Conservation (phyloP, 2,113 vertebrate species). For the Cololabis saira region DNA sequence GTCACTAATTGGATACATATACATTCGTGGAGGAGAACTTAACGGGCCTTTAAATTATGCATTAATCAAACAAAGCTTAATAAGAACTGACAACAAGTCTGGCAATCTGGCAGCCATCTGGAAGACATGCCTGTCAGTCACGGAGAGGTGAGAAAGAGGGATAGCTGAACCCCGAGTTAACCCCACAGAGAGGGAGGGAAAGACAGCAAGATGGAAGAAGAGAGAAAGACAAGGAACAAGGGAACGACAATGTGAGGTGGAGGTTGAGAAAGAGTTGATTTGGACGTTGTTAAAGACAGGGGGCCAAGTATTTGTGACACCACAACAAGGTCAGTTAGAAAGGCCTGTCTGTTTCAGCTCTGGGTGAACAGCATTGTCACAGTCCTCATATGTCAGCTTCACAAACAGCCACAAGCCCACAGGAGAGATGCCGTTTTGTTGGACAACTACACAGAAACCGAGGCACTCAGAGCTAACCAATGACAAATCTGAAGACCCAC, state of each 20-base stretch:
- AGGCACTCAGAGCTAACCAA: neutral
- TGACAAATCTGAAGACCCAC: slow-evolving; percentile 17
- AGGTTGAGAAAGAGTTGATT: slow-evolving; percentile 28
- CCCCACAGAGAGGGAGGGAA: slow-evolving; percentile 35
- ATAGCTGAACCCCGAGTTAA: slow-evolving; percentile 65
- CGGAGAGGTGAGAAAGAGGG: slow-evolving; percentile 68
- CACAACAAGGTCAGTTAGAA: slow-evolving; percentile 40
- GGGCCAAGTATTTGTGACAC: slow-evolving; percentile 39
- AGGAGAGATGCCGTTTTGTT: neutral
- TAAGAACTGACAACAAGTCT: slow-evolving; percentile 71
- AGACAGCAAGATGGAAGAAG: slow-evolving; percentile 9
- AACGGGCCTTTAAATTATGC: slow-evolving; percentile 71
- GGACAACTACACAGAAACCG: slow-evolving; percentile 10
- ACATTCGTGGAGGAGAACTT: slow-evolving; percentile 67
- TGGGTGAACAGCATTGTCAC: slow-evolving; percentile 39
- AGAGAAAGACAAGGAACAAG: slow-evolving; percentile 10
- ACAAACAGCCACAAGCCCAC: slow-evolving; percentile 40
- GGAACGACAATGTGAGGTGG: slow-evolving; percentile 13
- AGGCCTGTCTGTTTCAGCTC: slow-evolving; percentile 46
- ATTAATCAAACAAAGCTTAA: slow-evolving; percentile 75
- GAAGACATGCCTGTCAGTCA: slow-evolving; percentile 75
- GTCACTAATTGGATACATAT: slow-evolving; percentile 64
- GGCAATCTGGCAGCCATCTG: slow-evolving; percentile 76
- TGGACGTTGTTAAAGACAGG: slow-evolving; percentile 26
- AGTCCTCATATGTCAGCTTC: slow-evolving; percentile 39